Percentiles rank a stretch among this genome's conserved stretches.
These are phyloP conservation scores for Cerceris ruficornis DNA, from an alignment of 2,888 invertebrate species.

Conservation along the genomic window DNA sequence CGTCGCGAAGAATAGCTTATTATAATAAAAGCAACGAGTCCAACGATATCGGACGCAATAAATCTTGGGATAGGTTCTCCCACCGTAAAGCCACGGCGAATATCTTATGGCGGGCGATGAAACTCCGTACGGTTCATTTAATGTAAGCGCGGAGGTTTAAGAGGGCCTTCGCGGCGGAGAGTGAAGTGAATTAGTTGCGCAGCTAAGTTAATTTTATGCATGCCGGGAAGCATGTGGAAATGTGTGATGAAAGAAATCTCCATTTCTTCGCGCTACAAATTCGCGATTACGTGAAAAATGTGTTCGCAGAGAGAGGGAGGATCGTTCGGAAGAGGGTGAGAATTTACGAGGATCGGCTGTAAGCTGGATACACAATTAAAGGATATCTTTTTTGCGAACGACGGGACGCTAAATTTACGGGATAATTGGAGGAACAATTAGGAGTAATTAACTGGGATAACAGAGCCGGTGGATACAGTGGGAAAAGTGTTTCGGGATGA, in stretches of 20 bases:
- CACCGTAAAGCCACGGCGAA: conserved; percentile 18
- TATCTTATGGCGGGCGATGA: conserved; percentile 17
- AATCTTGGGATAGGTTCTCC: conserved; percentile 1
- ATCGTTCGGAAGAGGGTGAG: not conserved
- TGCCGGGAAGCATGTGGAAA: not conserved
- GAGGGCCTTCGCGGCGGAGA: conserved; percentile 17
- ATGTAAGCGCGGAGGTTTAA: conserved; percentile 35
- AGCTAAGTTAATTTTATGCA: conserved; percentile 37
- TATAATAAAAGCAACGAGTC: not conserved
- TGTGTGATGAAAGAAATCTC: too few species aligned
- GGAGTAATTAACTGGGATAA: conserved; percentile 48
- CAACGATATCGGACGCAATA: conserved; percentile 5
- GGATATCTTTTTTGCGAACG: conserved; percentile 21
- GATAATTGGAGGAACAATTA: conserved; percentile 47
- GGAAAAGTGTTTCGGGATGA: conserved; percentile 23
- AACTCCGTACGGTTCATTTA: conserved; percentile 41
- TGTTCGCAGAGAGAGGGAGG: too few species aligned
- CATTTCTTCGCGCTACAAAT: too few species aligned
- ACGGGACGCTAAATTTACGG: conserved; percentile 30
- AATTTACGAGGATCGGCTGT: conserved; percentile 16
- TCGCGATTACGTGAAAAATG: too few species aligned
- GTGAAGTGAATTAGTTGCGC: conserved; percentile 39
- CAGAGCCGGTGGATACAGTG: conserved; percentile 10
- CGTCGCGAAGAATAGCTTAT: not conserved
- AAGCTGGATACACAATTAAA: conserved; percentile 35